Evolutionary conservation across 1,140 invertebrate species (phyloP).

Genomic region (Olivierus martensii): DNA sequence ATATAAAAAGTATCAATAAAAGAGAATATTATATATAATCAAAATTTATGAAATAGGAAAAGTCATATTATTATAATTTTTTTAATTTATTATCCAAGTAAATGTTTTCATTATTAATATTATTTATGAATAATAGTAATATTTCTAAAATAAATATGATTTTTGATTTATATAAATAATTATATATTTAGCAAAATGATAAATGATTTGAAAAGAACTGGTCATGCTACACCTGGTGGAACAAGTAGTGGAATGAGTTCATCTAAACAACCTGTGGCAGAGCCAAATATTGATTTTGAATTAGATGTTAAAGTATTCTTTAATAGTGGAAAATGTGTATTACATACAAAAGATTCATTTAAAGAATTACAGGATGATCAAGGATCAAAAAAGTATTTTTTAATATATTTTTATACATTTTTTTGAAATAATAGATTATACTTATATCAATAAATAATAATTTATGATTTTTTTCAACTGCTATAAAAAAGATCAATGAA

Average conservation of each 20-base stretch:
- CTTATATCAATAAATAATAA: neutral
- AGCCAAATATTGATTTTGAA: slow-evolving; percentile 93
- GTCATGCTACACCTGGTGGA: slow-evolving; percentile 13
- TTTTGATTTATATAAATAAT: too few relatives aligned
- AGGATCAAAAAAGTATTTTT: too few relatives aligned
- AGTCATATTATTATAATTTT: too few relatives aligned
- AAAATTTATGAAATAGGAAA: too few relatives aligned
- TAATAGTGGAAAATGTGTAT: slow-evolving; percentile 89
- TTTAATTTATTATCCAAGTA: too few relatives aligned
- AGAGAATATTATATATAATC: too few relatives aligned
- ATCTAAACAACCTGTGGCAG: slow-evolving; percentile 34
- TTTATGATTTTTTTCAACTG: neutral
- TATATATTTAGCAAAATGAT: slow-evolving; percentile 1
- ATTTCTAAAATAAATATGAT: too few relatives aligned
- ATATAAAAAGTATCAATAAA: too few relatives aligned
- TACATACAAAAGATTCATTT: slow-evolving; percentile 75
- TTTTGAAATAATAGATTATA: too few relatives aligned
- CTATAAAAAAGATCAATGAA: slow-evolving; percentile 21
- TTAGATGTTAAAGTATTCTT: slow-evolving; percentile 92
- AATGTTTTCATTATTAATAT: too few relatives aligned
- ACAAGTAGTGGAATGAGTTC: slow-evolving; percentile 15
- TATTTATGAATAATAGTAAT: too few relatives aligned
- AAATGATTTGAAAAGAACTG: slow-evolving; percentile 3
- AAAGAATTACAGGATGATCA: slow-evolving; percentile 41
- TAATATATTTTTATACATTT: too few relatives aligned